Evolutionary conservation across 2,888 invertebrate species (phyloP), one percentile per base, ranked within the genome.

Genomic region (Lutraria lutraria): DNA sequence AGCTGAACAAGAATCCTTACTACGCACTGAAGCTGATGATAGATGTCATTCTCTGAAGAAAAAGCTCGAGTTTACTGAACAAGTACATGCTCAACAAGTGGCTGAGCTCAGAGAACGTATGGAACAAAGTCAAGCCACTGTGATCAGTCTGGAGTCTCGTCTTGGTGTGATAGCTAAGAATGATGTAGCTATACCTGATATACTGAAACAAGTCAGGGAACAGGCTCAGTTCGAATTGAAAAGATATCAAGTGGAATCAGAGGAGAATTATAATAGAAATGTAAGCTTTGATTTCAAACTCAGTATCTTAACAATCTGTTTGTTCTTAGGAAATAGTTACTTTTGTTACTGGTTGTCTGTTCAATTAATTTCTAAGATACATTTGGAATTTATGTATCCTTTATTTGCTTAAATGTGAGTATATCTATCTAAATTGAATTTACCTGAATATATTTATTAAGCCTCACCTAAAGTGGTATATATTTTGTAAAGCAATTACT

Each of bases 131-230:
- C 92, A 93, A 31, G 93, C 93, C 1, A 94, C 93, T 13, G 94
- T 95, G 60, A 92, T 95, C 43, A 92, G 92, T 60, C 90, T 95
- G 86, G 95, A 95, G 86, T 92, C 93, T 4, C 91, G 92, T 16
- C 90, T 95, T 8, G 90, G 94, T 15, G 94, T 94, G n/a, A 88
- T 93, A 68, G 93, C 93, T 68, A 92, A 93, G 68, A 89, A 93
- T 6, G 95, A 95, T 43, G 88, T 91, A 4, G 90, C 93, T 6
- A 93, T 94, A 15, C 92, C 93, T 4, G 94, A 95, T 19, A 88
- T 95, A 80, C 82, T 95, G 83, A 93, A 93, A 86, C 94, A 95
- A 85, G 95, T 95, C 0, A 87, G 94, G 83, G 95, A 95, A n/a
- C 90, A 94, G 13, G 94, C 95, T 0, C 94, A 95, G 84, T 86